phyloP scores from a whole-genome alignment of 2,888 invertebrate species.

The Andrena hattorfiana region DNA sequence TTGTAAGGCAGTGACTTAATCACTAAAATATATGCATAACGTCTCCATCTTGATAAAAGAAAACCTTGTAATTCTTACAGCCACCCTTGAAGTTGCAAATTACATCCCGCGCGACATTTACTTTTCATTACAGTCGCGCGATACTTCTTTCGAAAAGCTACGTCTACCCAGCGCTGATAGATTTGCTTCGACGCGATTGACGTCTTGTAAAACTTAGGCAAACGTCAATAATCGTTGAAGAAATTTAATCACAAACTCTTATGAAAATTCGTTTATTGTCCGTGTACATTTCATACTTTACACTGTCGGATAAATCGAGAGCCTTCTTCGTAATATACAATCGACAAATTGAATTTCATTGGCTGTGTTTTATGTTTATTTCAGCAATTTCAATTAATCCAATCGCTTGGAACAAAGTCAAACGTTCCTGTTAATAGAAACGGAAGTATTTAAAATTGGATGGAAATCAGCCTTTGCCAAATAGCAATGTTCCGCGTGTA shows the following conservation, averaged over 20 bases:
- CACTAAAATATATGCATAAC: conserved; percentile 65
- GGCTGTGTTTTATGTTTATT: conserved; percentile 10
- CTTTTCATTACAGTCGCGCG: background rate
- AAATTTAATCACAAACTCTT: background rate
- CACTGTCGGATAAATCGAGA: conserved; percentile 23
- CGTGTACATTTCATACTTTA: conserved; percentile 7
- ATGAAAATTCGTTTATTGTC: conserved; percentile 7
- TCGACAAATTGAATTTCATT: conserved; percentile 15
- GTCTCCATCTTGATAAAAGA: conserved; percentile 58
- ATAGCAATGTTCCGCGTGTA: conserved; percentile 25
- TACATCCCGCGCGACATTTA: conserved; percentile 5
- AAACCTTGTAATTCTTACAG: conserved; percentile 47
- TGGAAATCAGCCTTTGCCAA: conserved; percentile 44
- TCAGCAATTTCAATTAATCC: conserved; percentile 16
- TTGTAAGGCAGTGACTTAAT: conserved; percentile 67
- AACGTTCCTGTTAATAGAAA: conserved; percentile 40
- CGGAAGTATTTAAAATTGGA: conserved; percentile 36
- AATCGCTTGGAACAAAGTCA: conserved; percentile 32
- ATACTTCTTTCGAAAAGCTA: background rate
- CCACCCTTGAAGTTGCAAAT: conserved; percentile 21
- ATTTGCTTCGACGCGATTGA: background rate
- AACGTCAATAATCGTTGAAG: background rate
- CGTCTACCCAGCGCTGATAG: background rate
- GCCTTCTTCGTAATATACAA: conserved; percentile 13
- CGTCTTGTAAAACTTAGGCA: background rate